Percentiles rank a stretch among this genome's conserved stretches.
Evolutionary conservation across 2,797 vertebrate species (phyloP).

Genomic region (Girardinus metallicus): DNA sequence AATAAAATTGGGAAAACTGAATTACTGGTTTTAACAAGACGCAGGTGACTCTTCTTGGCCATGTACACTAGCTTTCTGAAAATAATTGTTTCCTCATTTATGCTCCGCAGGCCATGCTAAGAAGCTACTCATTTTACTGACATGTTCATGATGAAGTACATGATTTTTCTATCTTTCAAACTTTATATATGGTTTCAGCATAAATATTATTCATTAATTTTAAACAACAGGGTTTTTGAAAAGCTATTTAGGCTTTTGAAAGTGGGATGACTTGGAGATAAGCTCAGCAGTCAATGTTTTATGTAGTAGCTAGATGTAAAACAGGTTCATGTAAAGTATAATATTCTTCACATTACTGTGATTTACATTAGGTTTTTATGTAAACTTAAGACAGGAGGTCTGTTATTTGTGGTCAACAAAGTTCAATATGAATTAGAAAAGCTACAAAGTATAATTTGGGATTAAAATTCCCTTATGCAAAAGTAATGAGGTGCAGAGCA

Average conservation of each 20-base stretch:
- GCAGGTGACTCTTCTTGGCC: neutral
- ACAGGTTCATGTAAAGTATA: neutral
- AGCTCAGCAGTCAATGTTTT: neutral
- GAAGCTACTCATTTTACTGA: neutral
- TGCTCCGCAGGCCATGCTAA: neutral
- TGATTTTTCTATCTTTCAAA: neutral
- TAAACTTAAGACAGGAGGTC: neutral
- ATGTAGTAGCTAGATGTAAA: neutral
- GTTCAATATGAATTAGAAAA: neutral
- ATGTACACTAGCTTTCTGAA: neutral
- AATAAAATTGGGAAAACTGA: neutral
- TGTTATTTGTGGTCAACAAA: neutral
- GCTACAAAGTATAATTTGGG: too few relatives aligned
- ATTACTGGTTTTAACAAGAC: slow-evolving; percentile 1
- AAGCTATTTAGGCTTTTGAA: neutral
- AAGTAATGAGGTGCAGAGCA: neutral
- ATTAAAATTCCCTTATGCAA: neutral
- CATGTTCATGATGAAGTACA: neutral
- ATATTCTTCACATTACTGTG: neutral
- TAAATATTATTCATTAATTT: neutral
- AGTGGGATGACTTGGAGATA: neutral
- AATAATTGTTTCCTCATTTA: neutral
- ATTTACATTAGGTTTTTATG: neutral
- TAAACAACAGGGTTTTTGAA: neutral
- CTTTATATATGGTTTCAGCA: neutral